Evolutionary conservation across 1,140 invertebrate genomes (phyloP), one percentile per base, ranked within the genome.

Genomic region (Drosophila nigromelanica): DNA sequence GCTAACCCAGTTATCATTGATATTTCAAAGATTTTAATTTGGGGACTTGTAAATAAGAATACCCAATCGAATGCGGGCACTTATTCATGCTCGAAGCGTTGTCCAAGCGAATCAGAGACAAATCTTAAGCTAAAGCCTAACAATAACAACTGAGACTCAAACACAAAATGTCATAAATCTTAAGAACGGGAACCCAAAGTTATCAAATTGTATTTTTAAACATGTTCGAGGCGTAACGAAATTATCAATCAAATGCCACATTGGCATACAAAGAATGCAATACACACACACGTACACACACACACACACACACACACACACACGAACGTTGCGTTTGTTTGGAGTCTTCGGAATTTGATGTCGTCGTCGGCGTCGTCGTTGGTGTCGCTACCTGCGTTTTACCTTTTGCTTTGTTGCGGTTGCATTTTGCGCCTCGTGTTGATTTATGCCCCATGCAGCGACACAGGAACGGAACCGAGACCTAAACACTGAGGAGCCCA

Each of bases 191-290:
- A 63, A 50, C 52, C 68, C 56, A 63, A 64, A 79, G 62, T 59
- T 73, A 85, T 83, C 73, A 80, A 80, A 79, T 56, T 71, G 47
- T 47, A 80, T 85, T 76, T 73, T 59, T 64, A 69, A 43, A 59
- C 77, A 75, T 86, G 67, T 86, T 76, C 55, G 71, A 81, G 82
- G 82, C 82, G 78, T 86, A 86, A 87, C 82, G 75, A 86, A 87
- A 86, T 87, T 86, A 86, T 86, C 82, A 86, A 86, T 86, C 82
- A 86, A 86, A 86, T 86, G 82, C 82, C 82, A 86, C 78, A 74
- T 74, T 78, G 82, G 82, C 78, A 86, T 81, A 67, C 71, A 78
- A 82, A 76, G 82, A 86, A 86, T 87, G 82, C 82, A 78, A 70
- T 52, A 54, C 72, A 58, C 63, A 45, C 76, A 33, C 51, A 60